Evolutionary conservation across 2,797 vertebrate genomes (phyloP), one percentile per base, ranked within the genome.

Genomic region (Notolabrus celidotus): DNA sequence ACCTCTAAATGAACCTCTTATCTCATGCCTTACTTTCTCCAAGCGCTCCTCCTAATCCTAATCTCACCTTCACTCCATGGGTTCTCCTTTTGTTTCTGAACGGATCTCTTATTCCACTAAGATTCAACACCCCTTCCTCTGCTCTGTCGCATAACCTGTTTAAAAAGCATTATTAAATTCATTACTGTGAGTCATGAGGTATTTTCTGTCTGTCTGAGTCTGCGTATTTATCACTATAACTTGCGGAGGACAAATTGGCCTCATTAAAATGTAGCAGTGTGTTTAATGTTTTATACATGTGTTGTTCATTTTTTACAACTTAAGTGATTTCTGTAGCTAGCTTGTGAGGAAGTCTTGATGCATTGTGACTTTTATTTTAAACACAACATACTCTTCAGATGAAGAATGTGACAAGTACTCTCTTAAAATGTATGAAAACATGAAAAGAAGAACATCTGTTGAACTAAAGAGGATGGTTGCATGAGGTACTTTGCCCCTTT

Each of bases 321-420:
- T 31, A 15, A 2, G 16, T 53, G 51, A 55, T 64, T 73, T 62
- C 34, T 50, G 67, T 41, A 57, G 47, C 43, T 12, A 3, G 6
- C 20, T 45, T 33, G 61, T 16, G 23, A 66, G 10, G 10, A 71
- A 25, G 59, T 16, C 9, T 56, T 22, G 17, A 68, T 54, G 56
- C 43, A 46, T 27, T 10, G 31, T 56, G 41, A 51, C 25, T 33
- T 70, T 54, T n/a, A n/a, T 72, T 60, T 50, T 31, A 79, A 67
- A 42, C 34, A 64, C n/a, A 16, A 64, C n/a, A 16, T 36, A 19
- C 41, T 45, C 57, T 22, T 52, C 45, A 47, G 33, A 43, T 61
- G 39, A 33, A 33, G 61, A 57, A 39, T 57, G 46, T 23, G 23
- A 52, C 38, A 20, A 22, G 9, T 10, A 10, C 19, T 56, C 42